These are phyloP conservation scores for Akabosia matsudoensis DNA, from an alignment of 1,140 invertebrate species.

Conservation along the genomic window DNA sequence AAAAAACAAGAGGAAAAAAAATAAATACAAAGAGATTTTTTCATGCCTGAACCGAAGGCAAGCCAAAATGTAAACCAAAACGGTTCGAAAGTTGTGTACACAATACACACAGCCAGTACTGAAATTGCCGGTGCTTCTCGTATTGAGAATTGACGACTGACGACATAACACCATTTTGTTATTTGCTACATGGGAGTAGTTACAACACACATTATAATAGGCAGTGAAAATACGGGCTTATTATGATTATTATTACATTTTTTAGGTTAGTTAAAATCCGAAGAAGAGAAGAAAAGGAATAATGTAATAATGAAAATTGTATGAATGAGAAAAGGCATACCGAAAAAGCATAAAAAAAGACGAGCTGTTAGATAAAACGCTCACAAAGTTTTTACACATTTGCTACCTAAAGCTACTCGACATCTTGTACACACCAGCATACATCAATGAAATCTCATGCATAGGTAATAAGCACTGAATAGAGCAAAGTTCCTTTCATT, in stretches of 20 bases:
- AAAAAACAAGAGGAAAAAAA: not conserved
- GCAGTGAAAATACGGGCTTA: slow-evolving; percentile 13
- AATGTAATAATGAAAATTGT: slow-evolving; percentile 16
- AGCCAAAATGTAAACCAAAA: not conserved
- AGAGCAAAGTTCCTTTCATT: not conserved
- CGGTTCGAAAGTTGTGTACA: not conserved
- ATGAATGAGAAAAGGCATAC: slow-evolving; percentile 3
- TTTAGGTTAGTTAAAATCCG: not conserved
- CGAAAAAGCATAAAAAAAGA: not conserved
- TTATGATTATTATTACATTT: slow-evolving; percentile 1
- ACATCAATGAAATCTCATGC: not conserved
- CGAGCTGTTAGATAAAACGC: not conserved
- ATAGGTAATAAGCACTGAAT: not conserved
- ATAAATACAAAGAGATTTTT: slow-evolving; percentile 6
- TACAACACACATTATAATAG: not conserved
- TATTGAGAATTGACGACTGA: not conserved
- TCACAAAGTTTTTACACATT: not conserved
- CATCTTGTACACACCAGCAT: not conserved
- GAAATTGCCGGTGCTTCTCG: too few species aligned
- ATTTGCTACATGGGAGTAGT: not conserved
- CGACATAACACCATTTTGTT: not conserved
- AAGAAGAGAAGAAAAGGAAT: not conserved
- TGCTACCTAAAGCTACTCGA: not conserved
- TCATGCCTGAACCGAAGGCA: not conserved
- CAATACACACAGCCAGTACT: not conserved